phyloP scores from a whole-genome alignment of 1,140 invertebrate species.

The Drosophila asahinai region DNA sequence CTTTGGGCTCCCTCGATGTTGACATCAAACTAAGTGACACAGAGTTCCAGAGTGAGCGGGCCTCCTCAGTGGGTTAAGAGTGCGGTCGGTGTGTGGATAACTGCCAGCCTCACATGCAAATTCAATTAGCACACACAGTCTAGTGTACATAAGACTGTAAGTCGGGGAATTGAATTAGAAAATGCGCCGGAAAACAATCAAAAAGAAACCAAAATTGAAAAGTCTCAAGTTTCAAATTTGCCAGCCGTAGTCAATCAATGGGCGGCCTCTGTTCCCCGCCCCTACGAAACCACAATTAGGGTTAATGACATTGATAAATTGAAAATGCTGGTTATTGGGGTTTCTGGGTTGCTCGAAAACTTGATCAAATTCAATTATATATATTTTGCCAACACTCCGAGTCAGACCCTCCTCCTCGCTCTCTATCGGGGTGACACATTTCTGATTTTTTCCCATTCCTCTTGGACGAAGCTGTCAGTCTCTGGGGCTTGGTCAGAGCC shows the following conservation, averaged over 20 bases:
- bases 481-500: slow-evolving; percentile 39
- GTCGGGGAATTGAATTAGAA: slow-evolving; percentile 59
- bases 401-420: background rate
- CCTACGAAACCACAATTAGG: slow-evolving; percentile 58
- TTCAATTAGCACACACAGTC: slow-evolving; percentile 56
- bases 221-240: slow-evolving; percentile 45
- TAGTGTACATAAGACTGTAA: slow-evolving; percentile 24
- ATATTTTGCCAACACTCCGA: slow-evolving; percentile 51
- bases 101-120: slow-evolving; percentile 59
- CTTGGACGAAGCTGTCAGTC: slow-evolving; percentile 21
- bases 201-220: slow-evolving; percentile 34
- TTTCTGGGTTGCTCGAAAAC: slow-evolving; percentile 64
- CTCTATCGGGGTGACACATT: slow-evolving; percentile 30
- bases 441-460: slow-evolving; percentile 22
- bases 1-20: slow-evolving; percentile 41
- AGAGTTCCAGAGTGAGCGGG: slow-evolving; percentile 14
- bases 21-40: slow-evolving; percentile 52
- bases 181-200: slow-evolving; percentile 47
- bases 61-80: slow-evolving; percentile 23
- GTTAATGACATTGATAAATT: slow-evolving; percentile 78
- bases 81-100: slow-evolving; percentile 15
- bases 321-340: slow-evolving; percentile 70
- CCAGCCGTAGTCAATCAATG: slow-evolving; percentile 43
- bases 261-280: slow-evolving; percentile 24
- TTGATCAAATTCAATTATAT: slow-evolving; percentile 69